Conservation (phyloP, 2,888 invertebrate genomes). For the Brachyptera putata region DNA sequence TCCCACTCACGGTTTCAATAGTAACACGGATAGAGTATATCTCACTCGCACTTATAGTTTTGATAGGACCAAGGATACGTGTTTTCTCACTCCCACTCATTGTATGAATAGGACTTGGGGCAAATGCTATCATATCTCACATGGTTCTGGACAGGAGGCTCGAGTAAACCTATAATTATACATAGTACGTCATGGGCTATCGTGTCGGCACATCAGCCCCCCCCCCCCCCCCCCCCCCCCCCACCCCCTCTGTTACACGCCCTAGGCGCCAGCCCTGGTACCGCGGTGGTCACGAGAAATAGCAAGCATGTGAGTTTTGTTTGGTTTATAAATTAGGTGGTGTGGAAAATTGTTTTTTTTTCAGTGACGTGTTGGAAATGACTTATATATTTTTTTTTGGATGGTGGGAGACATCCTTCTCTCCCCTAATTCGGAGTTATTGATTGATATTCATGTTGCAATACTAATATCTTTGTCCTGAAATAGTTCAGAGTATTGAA, state of each 20-base stretch:
- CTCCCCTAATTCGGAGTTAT: no score
- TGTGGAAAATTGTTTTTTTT: neutral
- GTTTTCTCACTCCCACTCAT: slow-evolving; percentile 7
- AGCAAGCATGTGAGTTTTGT: neutral
- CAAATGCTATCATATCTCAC: slow-evolving; percentile 27
- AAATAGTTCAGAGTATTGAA: no score
- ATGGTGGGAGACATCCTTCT: no score
- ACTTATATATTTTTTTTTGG: no score
- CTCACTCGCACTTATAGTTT: no score
- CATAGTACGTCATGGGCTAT: slow-evolving; percentile 26
- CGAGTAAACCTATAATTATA: slow-evolving; percentile 24
- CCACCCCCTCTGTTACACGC: neutral
- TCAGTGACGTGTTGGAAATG: neutral
- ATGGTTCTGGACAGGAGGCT: slow-evolving; percentile 12
- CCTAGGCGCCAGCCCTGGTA: slow-evolving; percentile 4
- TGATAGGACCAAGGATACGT: no score
- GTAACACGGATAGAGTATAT: no score
- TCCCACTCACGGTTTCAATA: no score
- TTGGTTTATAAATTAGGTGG: neutral
- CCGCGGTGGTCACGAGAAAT: neutral
- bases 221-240: neutral
- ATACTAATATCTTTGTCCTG: no score
- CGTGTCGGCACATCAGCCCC: slow-evolving; percentile 23
- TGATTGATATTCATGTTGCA: no score
- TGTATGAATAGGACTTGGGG: neutral